Conservation (phyloP, 2,888 invertebrate genomes). For the Nemurella pictetii region DNA sequence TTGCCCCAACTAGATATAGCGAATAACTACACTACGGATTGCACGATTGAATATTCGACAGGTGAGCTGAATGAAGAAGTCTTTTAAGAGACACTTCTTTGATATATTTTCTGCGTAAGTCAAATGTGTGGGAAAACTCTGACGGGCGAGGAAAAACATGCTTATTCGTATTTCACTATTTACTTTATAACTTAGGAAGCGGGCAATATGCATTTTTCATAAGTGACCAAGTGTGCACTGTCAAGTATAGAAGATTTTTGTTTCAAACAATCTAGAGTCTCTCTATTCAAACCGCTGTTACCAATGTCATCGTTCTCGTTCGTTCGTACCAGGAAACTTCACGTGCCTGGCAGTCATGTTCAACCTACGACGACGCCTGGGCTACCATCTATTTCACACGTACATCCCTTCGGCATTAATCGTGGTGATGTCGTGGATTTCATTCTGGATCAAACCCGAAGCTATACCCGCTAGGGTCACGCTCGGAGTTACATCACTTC, state of each 20-base stretch:
- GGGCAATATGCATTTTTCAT: too few relatives aligned
- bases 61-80: constrained; percentile 61
- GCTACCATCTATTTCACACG: constrained; percentile 91
- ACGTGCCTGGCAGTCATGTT: constrained; percentile 91
- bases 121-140: too few relatives aligned
- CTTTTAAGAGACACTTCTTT: too few relatives aligned
- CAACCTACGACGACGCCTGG: constrained; percentile 82
- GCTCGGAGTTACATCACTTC: constrained; percentile 83
- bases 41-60: constrained; percentile 82
- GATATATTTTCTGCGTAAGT: too few relatives aligned
- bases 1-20: constrained; percentile 86
- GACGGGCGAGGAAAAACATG: too few relatives aligned
- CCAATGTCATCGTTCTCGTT: too few relatives aligned
- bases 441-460: constrained; percentile 94
- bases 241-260: too few relatives aligned
- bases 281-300: too few relatives aligned
- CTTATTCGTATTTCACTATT: too few relatives aligned
- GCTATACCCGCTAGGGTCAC: constrained; percentile 92
- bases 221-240: too few relatives aligned
- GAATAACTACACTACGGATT: constrained; percentile 85
- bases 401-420: constrained; percentile 93
- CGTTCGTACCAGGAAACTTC: constrained; percentile 85
- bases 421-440: constrained; percentile 95
- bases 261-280: too few relatives aligned
- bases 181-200: too few relatives aligned